Percentiles rank a stretch among this genome's conserved stretches.
phyloP scores from a whole-genome alignment of 2,113 vertebrate genomes.

The Terrapene triunguis region DNA sequence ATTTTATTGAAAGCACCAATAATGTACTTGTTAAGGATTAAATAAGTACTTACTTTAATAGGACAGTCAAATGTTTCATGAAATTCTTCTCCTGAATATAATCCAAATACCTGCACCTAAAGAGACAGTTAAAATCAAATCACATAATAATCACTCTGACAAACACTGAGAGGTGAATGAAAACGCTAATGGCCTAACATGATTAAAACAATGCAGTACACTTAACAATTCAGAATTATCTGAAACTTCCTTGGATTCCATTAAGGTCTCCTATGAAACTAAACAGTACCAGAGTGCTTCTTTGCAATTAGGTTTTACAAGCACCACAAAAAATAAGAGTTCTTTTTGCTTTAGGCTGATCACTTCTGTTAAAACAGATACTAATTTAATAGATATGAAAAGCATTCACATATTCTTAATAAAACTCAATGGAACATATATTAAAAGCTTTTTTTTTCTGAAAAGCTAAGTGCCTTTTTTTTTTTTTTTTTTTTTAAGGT shows the following conservation, averaged over 20 bases:
- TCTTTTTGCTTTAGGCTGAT: conserved; percentile 42
- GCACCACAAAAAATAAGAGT: neutral
- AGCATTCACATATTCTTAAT: conserved; percentile 6
- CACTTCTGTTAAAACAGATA: conserved; percentile 58
- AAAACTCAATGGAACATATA: conserved; percentile 51
- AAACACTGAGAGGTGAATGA: neutral
- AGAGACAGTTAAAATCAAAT: neutral
- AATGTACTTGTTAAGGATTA: conserved; percentile 48
- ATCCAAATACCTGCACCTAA: conserved; percentile 95
- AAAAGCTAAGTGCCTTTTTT: neutral
- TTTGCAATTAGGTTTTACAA: conserved; percentile 2
- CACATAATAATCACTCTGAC: neutral
- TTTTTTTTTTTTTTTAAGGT: neutral
- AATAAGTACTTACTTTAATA: conserved; percentile 91
- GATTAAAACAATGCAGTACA: neutral
- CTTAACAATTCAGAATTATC: conserved; percentile 27
- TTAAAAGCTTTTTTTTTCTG: conserved; percentile 20
- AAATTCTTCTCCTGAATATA: conserved; percentile 96
- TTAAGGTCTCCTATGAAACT: neutral
- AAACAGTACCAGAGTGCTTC: neutral
- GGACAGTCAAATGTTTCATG: conserved; percentile 98
- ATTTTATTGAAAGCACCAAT: conserved; percentile 49
- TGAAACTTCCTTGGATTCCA: neutral
- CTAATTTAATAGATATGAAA: conserved; percentile 38
- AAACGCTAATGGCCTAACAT: neutral